Conservation (phyloP, 2,113 vertebrate genomes). For the Brachyhypopomus occidentalis region DNA sequence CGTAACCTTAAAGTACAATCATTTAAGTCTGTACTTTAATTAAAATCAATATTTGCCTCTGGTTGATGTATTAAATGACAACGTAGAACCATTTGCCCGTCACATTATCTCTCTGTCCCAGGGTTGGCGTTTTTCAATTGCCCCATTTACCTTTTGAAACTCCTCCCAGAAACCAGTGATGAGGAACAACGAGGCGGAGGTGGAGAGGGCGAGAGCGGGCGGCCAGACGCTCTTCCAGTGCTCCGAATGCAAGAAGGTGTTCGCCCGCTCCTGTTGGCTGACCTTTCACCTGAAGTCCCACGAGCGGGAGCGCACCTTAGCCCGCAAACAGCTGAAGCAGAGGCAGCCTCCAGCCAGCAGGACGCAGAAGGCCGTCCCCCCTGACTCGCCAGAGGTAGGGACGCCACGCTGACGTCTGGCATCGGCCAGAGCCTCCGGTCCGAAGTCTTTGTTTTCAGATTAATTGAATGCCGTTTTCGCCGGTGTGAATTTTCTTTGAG, state of each 20-base stretch:
- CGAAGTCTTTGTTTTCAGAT: neutral
- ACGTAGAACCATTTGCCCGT: neutral
- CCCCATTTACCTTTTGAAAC: neutral
- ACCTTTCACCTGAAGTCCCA: slow-evolving; percentile 40
- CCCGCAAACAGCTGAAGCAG: neutral
- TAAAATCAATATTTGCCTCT: no score
- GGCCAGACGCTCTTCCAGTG: slow-evolving; percentile 18
- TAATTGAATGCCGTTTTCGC: neutral
- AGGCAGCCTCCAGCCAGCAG: slow-evolving; percentile 19
- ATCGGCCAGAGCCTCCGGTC: neutral
- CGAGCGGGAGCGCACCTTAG: neutral
- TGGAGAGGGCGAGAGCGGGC: slow-evolving; percentile 9
- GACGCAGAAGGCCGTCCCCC: neutral
- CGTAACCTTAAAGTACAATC: no score
- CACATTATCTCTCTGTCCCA: neutral
- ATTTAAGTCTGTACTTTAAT: no score
- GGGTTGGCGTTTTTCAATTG: neutral
- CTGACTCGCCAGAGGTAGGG: slow-evolving; percentile 10
- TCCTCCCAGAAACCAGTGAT: slow-evolving; percentile 22
- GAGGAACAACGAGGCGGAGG: slow-evolving; percentile 2
- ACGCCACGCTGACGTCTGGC: no score
- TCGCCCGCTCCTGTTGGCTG: slow-evolving; percentile 16
- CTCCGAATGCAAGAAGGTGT: slow-evolving; percentile 35
- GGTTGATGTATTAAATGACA: neutral
- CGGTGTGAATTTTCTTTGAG: neutral